phyloP scores from a whole-genome alignment of 2,113 vertebrate genomes.

The Ailurus styani region DNA sequence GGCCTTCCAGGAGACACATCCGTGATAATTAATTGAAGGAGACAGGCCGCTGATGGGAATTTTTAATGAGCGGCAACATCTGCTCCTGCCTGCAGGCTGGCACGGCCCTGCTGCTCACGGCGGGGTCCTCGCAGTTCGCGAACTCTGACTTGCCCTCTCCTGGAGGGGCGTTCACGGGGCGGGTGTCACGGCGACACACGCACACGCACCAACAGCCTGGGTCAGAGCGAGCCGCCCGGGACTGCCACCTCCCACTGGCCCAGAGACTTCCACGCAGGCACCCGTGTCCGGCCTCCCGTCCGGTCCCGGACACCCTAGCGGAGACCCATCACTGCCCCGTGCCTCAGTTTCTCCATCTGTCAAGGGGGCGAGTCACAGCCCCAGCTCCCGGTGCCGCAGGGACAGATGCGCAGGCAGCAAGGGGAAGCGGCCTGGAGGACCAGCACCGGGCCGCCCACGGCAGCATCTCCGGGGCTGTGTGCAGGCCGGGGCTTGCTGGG shows the following conservation, averaged over 20 bases:
- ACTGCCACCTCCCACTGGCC: not conserved
- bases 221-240: not conserved
- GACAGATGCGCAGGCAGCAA: fast-evolving
- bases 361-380: fast-evolving
- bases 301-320: not conserved
- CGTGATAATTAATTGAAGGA: conserved; percentile 69
- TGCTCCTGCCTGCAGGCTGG: not conserved
- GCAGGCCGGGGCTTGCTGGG: not conserved
- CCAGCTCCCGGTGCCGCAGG: not conserved
- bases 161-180: not conserved
- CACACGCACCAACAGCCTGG: fast-evolving
- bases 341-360: not conserved
- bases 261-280: fast-evolving
- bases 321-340: fast-evolving
- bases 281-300: not conserved
- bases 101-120: not conserved
- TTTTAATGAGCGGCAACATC: conserved; percentile 67
- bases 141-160: conserved; percentile 37
- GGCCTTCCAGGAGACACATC: conserved; percentile 47
- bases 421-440: fast-evolving
- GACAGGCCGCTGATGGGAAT: conserved; percentile 48
- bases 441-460: fast-evolving
- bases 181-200: not conserved
- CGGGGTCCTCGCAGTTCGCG: not conserved
- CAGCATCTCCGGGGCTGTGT: fast-evolving